Conservation (phyloP, 2,797 vertebrate genomes). For the Malurus leucopterus region DNA sequence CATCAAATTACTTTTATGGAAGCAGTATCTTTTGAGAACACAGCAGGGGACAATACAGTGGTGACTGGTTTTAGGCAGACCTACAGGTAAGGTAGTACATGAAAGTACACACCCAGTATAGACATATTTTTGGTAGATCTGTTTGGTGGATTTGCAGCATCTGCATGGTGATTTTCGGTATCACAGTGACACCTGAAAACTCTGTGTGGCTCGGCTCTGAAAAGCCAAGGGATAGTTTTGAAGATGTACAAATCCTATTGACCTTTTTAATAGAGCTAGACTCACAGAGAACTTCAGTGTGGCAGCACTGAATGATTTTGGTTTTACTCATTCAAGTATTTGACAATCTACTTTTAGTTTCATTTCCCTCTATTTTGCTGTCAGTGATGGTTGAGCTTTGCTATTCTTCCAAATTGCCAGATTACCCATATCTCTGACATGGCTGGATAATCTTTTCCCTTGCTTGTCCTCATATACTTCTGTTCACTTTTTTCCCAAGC, state of each 20-base stretch:
- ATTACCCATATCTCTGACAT: not conserved
- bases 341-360: not conserved
- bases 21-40: not conserved
- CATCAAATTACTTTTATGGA: not conserved
- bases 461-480: not conserved
- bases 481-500: not conserved
- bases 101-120: not conserved
- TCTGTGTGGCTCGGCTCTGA: not conserved
- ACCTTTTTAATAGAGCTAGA: not conserved
- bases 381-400: not conserved
- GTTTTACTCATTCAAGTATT: not conserved
- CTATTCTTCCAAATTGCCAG: not conserved
- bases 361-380: not conserved
- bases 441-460: not conserved
- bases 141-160: not conserved
- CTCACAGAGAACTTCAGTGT: not conserved
- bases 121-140: not conserved
- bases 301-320: rapidly evolving
- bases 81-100: not conserved
- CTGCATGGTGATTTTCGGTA: not conserved
- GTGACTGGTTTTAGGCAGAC: not conserved
- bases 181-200: not conserved
- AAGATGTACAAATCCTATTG: not conserved
- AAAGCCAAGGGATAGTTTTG: not conserved
- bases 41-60: not conserved